These are phyloP conservation scores for Aleiodes sp. DNA, from an alignment of 1,140 invertebrate species.

Conservation along the genomic window DNA sequence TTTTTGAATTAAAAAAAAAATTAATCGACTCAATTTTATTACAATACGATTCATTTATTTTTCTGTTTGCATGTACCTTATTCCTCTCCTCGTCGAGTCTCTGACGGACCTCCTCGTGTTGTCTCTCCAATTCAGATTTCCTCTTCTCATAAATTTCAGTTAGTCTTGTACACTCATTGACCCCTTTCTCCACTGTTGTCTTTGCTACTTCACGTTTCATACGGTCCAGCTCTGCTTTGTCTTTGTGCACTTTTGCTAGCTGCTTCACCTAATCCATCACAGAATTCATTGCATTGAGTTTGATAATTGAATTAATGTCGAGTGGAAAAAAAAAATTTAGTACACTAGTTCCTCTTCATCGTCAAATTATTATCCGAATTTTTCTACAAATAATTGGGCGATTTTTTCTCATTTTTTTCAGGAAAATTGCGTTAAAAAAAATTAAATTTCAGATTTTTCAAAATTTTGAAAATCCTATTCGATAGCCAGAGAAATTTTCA, in stretches of 20 bases:
- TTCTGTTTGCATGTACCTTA: slow-evolving; percentile 68
- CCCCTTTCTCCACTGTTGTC: slow-evolving; percentile 82
- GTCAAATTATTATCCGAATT: no score
- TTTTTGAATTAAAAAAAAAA: background rate
- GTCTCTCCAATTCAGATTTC: slow-evolving; percentile 77
- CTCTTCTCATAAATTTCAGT: slow-evolving; percentile 79
- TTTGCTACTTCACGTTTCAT: slow-evolving; percentile 80
- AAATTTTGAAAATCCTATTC: no score
- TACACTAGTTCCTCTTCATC: no score
- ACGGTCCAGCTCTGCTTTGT: slow-evolving; percentile 87
- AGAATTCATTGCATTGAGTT: background rate
- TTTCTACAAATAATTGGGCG: no score
- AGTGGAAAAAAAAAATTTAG: slow-evolving; percentile 4
- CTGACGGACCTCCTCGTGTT: slow-evolving; percentile 80
- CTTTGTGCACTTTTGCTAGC: slow-evolving; percentile 80
- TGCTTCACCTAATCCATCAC: slow-evolving; percentile 69
- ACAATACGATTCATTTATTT: no score
- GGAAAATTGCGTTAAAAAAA: no score
- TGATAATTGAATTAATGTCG: background rate
- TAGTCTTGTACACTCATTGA: slow-evolving; percentile 80
- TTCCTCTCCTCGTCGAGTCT: slow-evolving; percentile 75
- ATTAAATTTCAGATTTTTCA: no score
- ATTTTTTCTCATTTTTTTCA: no score
- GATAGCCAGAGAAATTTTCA: no score
- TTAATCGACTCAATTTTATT: no score